Percentiles rank a stretch among this genome's conserved stretches.
Conservation (phyloP, 2,113 vertebrate genomes). For the Glareola pratincola region DNA sequence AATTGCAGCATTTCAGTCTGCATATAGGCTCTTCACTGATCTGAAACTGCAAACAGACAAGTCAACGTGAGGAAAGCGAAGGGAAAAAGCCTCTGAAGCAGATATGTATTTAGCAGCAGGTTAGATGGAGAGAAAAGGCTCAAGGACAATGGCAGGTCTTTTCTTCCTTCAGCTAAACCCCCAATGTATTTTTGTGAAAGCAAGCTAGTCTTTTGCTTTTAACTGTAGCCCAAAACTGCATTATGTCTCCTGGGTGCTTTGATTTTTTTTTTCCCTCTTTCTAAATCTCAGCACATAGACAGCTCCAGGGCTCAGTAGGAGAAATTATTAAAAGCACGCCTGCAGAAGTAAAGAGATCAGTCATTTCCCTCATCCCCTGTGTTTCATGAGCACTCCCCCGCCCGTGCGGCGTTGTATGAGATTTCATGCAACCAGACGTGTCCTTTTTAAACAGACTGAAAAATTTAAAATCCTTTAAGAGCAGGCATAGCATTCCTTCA, state of each 20-base stretch:
- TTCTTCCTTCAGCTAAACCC: constrained; percentile 45
- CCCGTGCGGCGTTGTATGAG: neutral
- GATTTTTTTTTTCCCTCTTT: constrained; percentile 31
- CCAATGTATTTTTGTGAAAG: constrained; percentile 44
- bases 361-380: constrained; percentile 1
- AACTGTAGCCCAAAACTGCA: constrained; percentile 54
- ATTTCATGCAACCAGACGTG: constrained; percentile 11
- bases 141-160: constrained; percentile 59
- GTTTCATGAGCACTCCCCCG: neutral
- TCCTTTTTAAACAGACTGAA: constrained; percentile 19
- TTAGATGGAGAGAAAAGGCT: constrained; percentile 46
- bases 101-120: constrained; percentile 57
- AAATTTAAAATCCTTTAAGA: constrained; percentile 2
- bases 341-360: constrained; percentile 59
- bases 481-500: neutral
- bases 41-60: constrained; percentile 50
- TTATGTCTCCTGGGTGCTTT: constrained; percentile 54
- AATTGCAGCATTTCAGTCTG: constrained; percentile 41
- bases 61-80: neutral
- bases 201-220: constrained; percentile 41
- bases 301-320: constrained; percentile 51
- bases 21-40: constrained; percentile 20
- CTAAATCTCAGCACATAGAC: constrained; percentile 41
- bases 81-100: constrained; percentile 36
- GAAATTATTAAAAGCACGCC: constrained; percentile 62